phyloP scores from a whole-genome alignment of 2,797 vertebrate species.

The Adelosebastes latens region DNA sequence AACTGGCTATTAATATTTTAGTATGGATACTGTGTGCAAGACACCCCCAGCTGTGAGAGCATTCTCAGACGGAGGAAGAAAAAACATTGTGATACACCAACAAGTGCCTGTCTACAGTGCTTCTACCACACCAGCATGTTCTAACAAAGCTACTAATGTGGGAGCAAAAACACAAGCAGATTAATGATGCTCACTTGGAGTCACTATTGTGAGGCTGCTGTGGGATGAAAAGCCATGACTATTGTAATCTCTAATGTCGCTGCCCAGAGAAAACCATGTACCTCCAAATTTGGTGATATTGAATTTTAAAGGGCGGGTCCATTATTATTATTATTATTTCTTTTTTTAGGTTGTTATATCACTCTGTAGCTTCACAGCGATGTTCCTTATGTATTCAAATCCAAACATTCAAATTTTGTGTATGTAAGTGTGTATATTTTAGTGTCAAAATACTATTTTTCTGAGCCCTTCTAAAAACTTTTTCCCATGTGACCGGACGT shows the following conservation, averaged over 20 bases:
- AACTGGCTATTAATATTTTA: constrained; percentile 77
- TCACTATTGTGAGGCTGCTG: background rate
- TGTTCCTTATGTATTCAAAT: too few species aligned
- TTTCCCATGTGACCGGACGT: too few species aligned
- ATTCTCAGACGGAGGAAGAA: constrained; percentile 12
- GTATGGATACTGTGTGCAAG: constrained; percentile 49
- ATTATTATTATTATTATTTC: too few species aligned
- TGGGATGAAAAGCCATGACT: background rate
- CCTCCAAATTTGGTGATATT: background rate
- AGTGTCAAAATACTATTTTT: too few species aligned
- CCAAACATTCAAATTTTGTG: too few species aligned
- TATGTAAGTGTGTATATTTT: too few species aligned
- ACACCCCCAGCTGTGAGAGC: constrained; percentile 48
- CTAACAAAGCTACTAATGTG: constrained; percentile 23
- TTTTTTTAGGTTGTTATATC: too few species aligned
- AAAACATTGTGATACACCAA: constrained; percentile 58
- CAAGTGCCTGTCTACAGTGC: constrained; percentile 64
- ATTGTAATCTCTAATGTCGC: background rate
- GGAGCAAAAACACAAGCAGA: constrained; percentile 6
- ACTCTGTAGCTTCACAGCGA: too few species aligned
- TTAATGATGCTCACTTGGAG: constrained; percentile 22
- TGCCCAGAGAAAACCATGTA: background rate
- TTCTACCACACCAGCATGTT: constrained; percentile 11
- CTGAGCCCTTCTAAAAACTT: too few species aligned
- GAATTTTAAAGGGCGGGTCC: background rate